A percentile compares a stretch with the other conserved stretches of the same genome.
These are phyloP conservation scores for Drosophila flavopinicola DNA, from an alignment of 2,888 invertebrate species.

Conservation along the genomic window DNA sequence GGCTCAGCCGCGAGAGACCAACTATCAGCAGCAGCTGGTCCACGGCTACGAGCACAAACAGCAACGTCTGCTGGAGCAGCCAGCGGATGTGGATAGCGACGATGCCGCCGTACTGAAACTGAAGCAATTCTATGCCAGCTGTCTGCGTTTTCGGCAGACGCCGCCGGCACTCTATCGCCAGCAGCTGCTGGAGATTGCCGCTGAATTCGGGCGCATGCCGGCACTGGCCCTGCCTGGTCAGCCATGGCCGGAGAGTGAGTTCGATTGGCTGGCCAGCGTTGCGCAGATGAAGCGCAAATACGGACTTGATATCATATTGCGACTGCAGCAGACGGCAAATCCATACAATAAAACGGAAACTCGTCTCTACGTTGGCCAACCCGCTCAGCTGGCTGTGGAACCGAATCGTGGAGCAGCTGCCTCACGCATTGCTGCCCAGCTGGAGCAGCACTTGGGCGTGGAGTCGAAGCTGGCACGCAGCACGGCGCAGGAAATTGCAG, in stretches of 20 bases:
- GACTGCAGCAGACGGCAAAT: conserved; percentile 60
- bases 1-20: conserved; percentile 68
- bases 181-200: conserved; percentile 59
- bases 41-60: conserved; percentile 74
- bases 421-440: conserved; percentile 38
- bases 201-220: conserved; percentile 79
- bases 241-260: conserved; percentile 55
- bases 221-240: conserved; percentile 47
- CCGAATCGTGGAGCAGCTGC: conserved; percentile 44
- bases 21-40: conserved; percentile 65
- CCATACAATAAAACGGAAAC: conserved; percentile 50
- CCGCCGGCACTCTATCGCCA: conserved; percentile 41
- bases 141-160: conserved; percentile 55
- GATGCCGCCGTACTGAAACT: conserved; percentile 52
- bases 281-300: conserved; percentile 73
- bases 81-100: conserved; percentile 49
- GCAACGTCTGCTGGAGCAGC: conserved; percentile 64
- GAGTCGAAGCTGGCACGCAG: conserved; percentile 42
- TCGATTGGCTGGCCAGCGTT: conserved; percentile 77
- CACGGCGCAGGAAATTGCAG: conserved; percentile 66
- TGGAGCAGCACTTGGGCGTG: conserved; percentile 66
- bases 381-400: conserved; percentile 47
- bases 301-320: conserved; percentile 79
- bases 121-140: conserved; percentile 81
- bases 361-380: conserved; percentile 78